Conservation (phyloP, 2,888 invertebrate genomes). For the Chrysina gloriosa region DNA sequence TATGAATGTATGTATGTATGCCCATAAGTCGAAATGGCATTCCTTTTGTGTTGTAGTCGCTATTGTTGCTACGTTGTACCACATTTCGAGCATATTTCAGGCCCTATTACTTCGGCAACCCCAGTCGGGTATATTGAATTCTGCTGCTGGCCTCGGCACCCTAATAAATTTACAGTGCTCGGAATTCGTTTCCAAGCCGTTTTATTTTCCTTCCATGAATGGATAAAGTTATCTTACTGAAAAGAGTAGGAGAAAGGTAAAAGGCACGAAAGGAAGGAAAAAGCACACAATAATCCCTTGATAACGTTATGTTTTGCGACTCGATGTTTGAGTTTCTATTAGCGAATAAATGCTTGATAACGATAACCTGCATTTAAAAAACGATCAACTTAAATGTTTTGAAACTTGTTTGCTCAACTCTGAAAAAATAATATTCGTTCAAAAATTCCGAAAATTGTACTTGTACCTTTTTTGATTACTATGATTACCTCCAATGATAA, state of each 20-base stretch:
- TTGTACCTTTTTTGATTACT: too few relatives aligned
- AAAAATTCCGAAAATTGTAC: too few relatives aligned
- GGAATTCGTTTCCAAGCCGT: conserved; percentile 16
- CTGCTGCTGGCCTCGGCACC: conserved; percentile 25
- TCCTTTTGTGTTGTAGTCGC: conserved; percentile 7
- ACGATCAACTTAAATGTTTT: too few relatives aligned
- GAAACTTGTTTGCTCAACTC: too few relatives aligned
- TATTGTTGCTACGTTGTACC: conserved; percentile 17
- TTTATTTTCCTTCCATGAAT: conserved; percentile 27
- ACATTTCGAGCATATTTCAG: conserved; percentile 31
- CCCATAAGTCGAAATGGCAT: conserved; percentile 3
- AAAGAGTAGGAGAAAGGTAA: background rate
- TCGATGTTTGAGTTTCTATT: too few relatives aligned
- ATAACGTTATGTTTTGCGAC: too few relatives aligned
- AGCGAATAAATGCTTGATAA: too few relatives aligned
- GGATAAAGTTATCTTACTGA: conserved; percentile 23
- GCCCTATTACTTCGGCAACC: conserved; percentile 8
- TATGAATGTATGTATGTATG: background rate
- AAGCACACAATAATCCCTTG: conserved; percentile 24
- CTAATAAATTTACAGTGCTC: conserved; percentile 29
- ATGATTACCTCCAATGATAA: too few relatives aligned
- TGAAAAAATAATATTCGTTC: too few relatives aligned
- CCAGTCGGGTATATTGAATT: conserved; percentile 31
- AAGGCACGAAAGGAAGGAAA: conserved; percentile 2
- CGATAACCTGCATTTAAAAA: too few relatives aligned